A percentile compares a stretch with the other conserved stretches of the same genome.
Conservation (phyloP, 2,797 vertebrate species). For the Helostoma temminkii region DNA sequence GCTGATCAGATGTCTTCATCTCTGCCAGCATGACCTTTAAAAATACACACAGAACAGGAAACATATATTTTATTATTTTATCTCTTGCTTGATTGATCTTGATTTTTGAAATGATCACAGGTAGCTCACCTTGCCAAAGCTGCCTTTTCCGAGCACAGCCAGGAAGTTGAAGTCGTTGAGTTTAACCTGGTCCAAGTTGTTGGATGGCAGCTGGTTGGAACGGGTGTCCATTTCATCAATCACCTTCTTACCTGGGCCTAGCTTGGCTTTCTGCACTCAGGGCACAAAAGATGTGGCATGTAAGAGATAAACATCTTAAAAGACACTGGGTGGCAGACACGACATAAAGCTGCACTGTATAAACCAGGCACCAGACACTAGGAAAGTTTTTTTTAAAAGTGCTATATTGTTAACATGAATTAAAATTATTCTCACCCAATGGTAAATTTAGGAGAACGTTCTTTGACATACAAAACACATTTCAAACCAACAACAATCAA, state of each 20-base stretch:
- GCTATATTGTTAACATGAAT: neutral
- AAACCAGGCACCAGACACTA: constrained; percentile 3
- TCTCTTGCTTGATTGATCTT: neutral
- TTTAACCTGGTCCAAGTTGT: constrained; percentile 91
- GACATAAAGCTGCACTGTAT: constrained; percentile 9
- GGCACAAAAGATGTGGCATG: constrained; percentile 46
- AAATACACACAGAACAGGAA: neutral
- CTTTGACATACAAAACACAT: constrained; percentile 8
- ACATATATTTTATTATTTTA: neutral
- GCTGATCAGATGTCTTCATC: constrained; percentile 89
- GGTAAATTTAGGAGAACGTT: neutral
- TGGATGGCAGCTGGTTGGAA: constrained; percentile 83
- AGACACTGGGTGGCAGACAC: constrained; percentile 7
- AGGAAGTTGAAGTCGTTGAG: constrained; percentile 94
- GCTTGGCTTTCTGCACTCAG: constrained; percentile 93
- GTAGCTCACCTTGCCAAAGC: constrained; percentile 91
- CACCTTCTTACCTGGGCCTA: constrained; percentile 93
- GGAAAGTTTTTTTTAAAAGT: neutral
- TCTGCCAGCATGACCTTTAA: constrained; percentile 95
- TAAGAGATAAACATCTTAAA: constrained; percentile 26
- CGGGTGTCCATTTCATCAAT: constrained; percentile 86
- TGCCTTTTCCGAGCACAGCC: constrained; percentile 96
- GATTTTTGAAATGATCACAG: neutral
- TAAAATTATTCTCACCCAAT: constrained; percentile 3
- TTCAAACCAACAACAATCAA: neutral